Percentiles rank a stretch among this genome's conserved stretches.
Conservation (phyloP, 2,113 vertebrate species). For the Brachyhypopomus occidentalis region DNA sequence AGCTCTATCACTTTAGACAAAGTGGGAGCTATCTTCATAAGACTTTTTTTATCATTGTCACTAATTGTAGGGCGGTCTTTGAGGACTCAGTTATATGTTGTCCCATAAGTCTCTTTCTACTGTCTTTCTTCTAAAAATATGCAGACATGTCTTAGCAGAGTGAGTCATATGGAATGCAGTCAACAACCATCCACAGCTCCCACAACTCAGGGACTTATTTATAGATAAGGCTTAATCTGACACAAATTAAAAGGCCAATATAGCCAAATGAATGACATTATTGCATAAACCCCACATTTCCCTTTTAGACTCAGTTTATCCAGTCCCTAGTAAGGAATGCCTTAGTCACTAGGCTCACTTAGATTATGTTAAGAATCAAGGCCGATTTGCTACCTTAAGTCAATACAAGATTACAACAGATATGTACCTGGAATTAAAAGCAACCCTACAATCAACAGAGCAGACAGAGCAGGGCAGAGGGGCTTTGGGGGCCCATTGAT, state of each 20-base stretch:
- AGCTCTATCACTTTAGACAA: slow-evolving; percentile 25
- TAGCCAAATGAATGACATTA: background rate
- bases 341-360: slow-evolving; percentile 24
- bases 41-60: slow-evolving; percentile 9
- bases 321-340: background rate
- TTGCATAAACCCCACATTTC: background rate
- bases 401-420: slow-evolving; percentile 67
- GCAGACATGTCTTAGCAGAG: slow-evolving; percentile 10
- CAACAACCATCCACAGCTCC: slow-evolving; percentile 11
- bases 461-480: slow-evolving; percentile 46
- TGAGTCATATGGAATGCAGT: slow-evolving; percentile 19
- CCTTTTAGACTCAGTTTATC: background rate
- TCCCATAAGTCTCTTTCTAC: slow-evolving; percentile 5
- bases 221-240: slow-evolving; percentile 12
- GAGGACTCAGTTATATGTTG: slow-evolving; percentile 14
- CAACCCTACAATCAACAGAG: slow-evolving; percentile 63
- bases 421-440: slow-evolving; percentile 68
- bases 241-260: slow-evolving; percentile 1
- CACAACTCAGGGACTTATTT: background rate
- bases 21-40: background rate
- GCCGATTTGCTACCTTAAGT: slow-evolving; percentile 59
- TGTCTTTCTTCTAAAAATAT: slow-evolving; percentile 18
- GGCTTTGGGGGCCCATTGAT: slow-evolving; percentile 61
- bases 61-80: slow-evolving; percentile 16
- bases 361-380: slow-evolving; percentile 26